Percentiles rank a stretch among this genome's conserved stretches.
Conservation (phyloP, 2,888 invertebrate genomes). For the Nomada fabriciana region DNA sequence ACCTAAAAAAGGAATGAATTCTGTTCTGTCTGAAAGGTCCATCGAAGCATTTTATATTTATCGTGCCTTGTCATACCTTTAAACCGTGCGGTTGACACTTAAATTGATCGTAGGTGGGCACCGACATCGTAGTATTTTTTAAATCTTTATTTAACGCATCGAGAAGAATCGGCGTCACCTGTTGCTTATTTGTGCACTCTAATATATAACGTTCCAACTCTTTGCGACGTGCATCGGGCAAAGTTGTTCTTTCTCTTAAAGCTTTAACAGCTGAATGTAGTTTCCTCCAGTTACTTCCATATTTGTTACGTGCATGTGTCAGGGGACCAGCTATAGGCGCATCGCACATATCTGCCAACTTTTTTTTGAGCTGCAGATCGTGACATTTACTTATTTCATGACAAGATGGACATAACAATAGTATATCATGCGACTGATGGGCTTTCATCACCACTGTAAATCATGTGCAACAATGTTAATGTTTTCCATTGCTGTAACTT, state of each 20-base stretch:
- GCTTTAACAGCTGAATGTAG: constrained; percentile 88
- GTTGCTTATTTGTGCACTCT: constrained; percentile 72
- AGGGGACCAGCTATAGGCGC: constrained; percentile 87
- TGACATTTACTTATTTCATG: constrained; percentile 89
- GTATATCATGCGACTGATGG: constrained; percentile 92
- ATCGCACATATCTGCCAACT: constrained; percentile 87
- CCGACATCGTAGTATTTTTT: constrained; percentile 51
- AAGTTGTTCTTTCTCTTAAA: constrained; percentile 81
- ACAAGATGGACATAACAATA: constrained; percentile 90
- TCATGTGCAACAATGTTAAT: not conserved
- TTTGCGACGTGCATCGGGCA: constrained; percentile 74
- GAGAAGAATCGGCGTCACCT: constrained; percentile 72
- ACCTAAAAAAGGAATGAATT: constrained; percentile 82
- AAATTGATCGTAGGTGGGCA: constrained; percentile 47
- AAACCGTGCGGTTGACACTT: constrained; percentile 77
- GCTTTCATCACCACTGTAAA: constrained; percentile 89
- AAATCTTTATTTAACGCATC: constrained; percentile 74
- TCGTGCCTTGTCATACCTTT: constrained; percentile 67
- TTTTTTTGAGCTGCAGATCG: constrained; percentile 87
- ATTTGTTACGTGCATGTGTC: constrained; percentile 70
- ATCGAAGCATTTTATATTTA: not conserved
- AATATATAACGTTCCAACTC: constrained; percentile 77
- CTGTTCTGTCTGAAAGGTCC: not conserved
- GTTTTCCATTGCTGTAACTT: not conserved
- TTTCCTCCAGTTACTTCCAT: constrained; percentile 84